A percentile compares a stretch with the other conserved stretches of the same genome.
Conservation (phyloP, 2,888 invertebrate genomes). For the Drosophila planitibia region DNA sequence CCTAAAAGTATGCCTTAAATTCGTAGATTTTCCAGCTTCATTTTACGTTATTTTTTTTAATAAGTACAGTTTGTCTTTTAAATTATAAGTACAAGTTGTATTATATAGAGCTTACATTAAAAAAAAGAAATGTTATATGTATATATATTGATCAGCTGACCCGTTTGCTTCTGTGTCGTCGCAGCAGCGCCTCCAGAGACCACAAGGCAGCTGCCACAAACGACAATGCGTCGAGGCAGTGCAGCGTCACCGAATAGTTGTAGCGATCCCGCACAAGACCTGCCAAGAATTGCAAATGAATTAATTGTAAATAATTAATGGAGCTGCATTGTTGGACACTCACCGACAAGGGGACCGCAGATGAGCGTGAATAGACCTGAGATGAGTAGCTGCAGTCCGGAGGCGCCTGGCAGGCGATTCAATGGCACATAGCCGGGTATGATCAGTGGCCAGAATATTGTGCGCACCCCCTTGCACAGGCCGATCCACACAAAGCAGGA, state of each 20-base stretch:
- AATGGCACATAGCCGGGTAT: constrained; percentile 90
- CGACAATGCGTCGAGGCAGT: constrained; percentile 89
- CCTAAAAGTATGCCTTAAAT: background rate
- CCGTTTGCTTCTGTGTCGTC: constrained; percentile 57
- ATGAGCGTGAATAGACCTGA: constrained; percentile 88
- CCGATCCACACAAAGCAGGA: constrained; percentile 89
- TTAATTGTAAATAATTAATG: background rate
- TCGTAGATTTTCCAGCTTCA: background rate
- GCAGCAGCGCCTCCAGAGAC: constrained; percentile 86
- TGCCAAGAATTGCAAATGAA: constrained; percentile 65
- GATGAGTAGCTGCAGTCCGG: constrained; percentile 89
- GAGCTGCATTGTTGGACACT: constrained; percentile 59
- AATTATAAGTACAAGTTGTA: constrained; percentile 9
- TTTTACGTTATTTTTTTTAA: background rate
- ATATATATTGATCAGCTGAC: constrained; percentile 31
- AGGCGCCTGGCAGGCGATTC: constrained; percentile 89
- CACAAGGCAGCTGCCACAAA: constrained; percentile 88
- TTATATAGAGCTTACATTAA: constrained; percentile 18
- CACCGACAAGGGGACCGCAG: constrained; percentile 89
- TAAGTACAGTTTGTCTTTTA: background rate
- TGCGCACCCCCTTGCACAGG: constrained; percentile 90
- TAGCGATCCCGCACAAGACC: constrained; percentile 89
- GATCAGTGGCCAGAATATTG: constrained; percentile 91
- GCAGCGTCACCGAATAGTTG: constrained; percentile 88
- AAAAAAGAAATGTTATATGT: constrained; percentile 3